phyloP scores from a whole-genome alignment of 2,888 invertebrate species.

The Sinohyriopsis cumingii region DNA sequence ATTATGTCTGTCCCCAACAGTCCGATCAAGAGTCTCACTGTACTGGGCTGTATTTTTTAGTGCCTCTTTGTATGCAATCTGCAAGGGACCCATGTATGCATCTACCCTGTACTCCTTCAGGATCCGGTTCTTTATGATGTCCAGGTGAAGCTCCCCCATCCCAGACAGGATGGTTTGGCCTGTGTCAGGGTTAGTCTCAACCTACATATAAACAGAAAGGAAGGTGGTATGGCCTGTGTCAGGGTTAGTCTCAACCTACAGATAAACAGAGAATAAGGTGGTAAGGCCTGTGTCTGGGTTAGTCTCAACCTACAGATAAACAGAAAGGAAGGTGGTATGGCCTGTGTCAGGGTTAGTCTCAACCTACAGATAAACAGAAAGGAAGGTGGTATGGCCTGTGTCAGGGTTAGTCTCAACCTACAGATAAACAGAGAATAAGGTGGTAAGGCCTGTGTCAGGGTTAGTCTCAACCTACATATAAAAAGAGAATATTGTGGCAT shows the following conservation, averaged over 20 bases:
- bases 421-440: conserved; percentile 68
- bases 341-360: conserved; percentile 84
- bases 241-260: conserved; percentile 80
- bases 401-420: conserved; percentile 83
- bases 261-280: conserved; percentile 71
- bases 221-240: conserved; percentile 89
- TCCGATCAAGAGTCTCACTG: conserved; percentile 77
- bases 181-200: conserved; percentile 83
- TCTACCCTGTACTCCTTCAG: conserved; percentile 91
- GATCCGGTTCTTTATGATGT: conserved; percentile 91
- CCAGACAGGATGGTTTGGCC: conserved; percentile 87
- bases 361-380: conserved; percentile 74
- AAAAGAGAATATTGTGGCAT: conserved; percentile 78
- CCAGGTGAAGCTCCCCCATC: conserved; percentile 98
- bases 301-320: conserved; percentile 76
- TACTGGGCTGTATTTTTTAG: conserved; percentile 70
- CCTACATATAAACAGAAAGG: conserved; percentile 70
- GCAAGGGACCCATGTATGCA: conserved; percentile 88
- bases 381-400: conserved; percentile 86
- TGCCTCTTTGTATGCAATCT: conserved; percentile 85
- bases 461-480: conserved; percentile 79
- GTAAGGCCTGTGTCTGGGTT: conserved; percentile 90
- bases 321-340: conserved; percentile 79
- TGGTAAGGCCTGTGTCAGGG: conserved; percentile 88
- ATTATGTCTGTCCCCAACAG: conserved; percentile 79